Conservation (phyloP, 1,140 invertebrate genomes). For the Ips typographus region DNA sequence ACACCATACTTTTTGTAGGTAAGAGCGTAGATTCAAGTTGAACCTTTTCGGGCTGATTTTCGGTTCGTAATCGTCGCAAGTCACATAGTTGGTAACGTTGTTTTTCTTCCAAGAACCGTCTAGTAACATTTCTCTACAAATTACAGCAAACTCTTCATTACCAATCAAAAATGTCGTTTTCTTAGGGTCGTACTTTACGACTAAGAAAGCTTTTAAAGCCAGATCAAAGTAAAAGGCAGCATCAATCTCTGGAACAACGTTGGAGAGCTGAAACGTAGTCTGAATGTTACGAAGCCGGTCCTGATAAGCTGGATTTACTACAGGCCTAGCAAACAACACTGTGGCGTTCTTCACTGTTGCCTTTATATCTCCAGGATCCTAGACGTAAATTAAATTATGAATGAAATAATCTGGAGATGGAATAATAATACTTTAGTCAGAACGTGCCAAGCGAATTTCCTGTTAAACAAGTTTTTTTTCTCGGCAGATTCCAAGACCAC, state of each 20-base stretch:
- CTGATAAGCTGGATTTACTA: conserved; percentile 60
- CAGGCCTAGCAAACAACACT: conserved; percentile 66
- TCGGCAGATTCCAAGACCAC: conserved; percentile 60
- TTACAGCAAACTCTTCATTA: conserved; percentile 2
- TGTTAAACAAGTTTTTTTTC: conserved; percentile 45
- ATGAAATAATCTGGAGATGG: not conserved
- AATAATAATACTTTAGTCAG: conserved; percentile 51
- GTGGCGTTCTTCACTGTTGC: conserved; percentile 70
- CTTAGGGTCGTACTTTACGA: conserved; percentile 62
- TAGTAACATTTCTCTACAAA: conserved; percentile 53
- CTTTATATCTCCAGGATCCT: conserved; percentile 67
- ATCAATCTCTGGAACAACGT: conserved; percentile 67
- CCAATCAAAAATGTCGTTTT: not conserved
- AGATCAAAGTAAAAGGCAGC: conserved; percentile 88
- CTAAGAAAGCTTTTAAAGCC: conserved; percentile 68
- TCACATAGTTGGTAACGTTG: conserved; percentile 63
- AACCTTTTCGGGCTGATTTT: conserved; percentile 62
- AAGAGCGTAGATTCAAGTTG: conserved; percentile 51
- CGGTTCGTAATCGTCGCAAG: conserved; percentile 74
- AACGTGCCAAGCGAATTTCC: conserved; percentile 66
- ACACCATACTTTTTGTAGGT: conserved; percentile 50
- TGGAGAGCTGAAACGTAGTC: conserved; percentile 65
- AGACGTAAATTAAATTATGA: conserved; percentile 26
- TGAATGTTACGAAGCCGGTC: conserved; percentile 67
- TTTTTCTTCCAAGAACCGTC: conserved; percentile 69